Evolutionary conservation across 2,888 invertebrate species (phyloP), one percentile per base, ranked within the genome.

Genomic region (Eustalomyia histrio): DNA sequence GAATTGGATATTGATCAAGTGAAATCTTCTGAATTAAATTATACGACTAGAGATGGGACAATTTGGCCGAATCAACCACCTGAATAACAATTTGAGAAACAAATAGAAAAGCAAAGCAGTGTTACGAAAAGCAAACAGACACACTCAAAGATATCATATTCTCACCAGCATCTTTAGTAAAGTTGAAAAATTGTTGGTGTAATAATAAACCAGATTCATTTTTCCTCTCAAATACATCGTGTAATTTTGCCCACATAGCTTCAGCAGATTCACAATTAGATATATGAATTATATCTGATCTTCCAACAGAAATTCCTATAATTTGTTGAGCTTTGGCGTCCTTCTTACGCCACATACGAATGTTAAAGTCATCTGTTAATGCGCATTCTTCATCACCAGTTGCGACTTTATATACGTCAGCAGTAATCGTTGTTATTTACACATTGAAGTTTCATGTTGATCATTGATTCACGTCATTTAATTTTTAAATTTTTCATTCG

Each of bases 331-430:
- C 57, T n/a, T 57, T 33, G 0, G 57, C 16, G 33, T 57, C 16
- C 29, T 57, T 33, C 8, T 57, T 57, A 16, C 57, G 29, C 57
- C 57, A 33, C 16, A 16, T 33, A 33, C 57, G 57, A 16, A 33
- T 57, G 3, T 57, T 57, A 16, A 3, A 9, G 1, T 57, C 57
- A 57, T 57, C 57, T 29, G 29, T 33, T n/a, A 57, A 16, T 33
- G 57, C n/a, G n/a, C 33, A 57, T 57, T 33, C 33, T 33, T 57
- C 57, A 57, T 57, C 57, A 29, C 57, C 57, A 8, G 57, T 57
- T 0, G 29, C 57, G 1, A 29, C 57, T 16, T 57, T n/a, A 9
- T 57, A 57, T 16, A 57, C 57, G 29, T 57, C 57, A 16, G 57
- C 57, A 29, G 29, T 29, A 29, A 57, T 57, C 29, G 29, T 29